These are phyloP conservation scores for Sterrhoptilus dennistouni DNA, from an alignment of 2,113 vertebrate species.

Conservation along the genomic window DNA sequence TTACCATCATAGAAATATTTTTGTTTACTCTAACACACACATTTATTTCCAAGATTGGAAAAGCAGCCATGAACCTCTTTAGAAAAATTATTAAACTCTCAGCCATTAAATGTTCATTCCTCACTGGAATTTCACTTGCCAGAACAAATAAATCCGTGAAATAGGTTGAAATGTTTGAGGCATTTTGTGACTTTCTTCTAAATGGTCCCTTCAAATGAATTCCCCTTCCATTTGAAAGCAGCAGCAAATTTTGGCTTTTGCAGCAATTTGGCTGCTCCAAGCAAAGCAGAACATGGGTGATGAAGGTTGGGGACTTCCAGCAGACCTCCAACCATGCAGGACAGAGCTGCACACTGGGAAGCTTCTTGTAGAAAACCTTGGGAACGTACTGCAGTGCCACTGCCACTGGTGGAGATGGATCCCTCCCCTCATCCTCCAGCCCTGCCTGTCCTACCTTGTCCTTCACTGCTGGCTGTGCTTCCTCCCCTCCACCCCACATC, in stretches of 20 bases:
- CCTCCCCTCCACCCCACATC: not conserved
- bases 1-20: not conserved
- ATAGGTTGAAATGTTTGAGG: not conserved
- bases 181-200: not conserved
- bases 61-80: not conserved
- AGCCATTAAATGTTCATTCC: not conserved
- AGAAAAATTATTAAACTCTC: not conserved
- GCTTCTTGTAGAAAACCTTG: not conserved
- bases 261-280: not conserved
- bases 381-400: rapidly evolving
- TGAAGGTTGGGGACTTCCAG: not conserved
- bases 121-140: not conserved
- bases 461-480: not conserved
- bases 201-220: not conserved
- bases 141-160: not conserved
- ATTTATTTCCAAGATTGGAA: not conserved
- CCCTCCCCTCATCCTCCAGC: not conserved
- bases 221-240: not conserved
- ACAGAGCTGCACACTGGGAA: not conserved
- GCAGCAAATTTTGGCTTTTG: not conserved
- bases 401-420: rapidly evolving
- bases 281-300: not conserved
- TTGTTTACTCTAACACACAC: not conserved
- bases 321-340: rapidly evolving
- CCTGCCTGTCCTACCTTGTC: not conserved